phyloP scores from a whole-genome alignment of 1,140 invertebrate genomes.

The Popillia japonica region DNA sequence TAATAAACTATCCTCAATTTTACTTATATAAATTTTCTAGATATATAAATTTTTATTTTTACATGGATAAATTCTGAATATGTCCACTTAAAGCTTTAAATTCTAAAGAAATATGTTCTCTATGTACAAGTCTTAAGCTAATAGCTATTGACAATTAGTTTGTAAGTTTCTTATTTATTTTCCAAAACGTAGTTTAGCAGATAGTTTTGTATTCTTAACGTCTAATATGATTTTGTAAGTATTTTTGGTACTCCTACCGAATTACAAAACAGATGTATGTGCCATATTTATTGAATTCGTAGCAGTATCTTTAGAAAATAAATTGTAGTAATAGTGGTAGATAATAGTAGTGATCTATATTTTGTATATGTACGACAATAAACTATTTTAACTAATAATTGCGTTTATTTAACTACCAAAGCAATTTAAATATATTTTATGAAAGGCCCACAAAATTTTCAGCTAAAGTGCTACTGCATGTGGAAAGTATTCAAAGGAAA shows the following conservation, averaged over 20 bases:
- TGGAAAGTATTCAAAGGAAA: too few relatives aligned
- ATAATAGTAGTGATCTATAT: too few relatives aligned
- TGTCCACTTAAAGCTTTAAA: not conserved
- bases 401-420: too few relatives aligned
- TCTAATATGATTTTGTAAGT: not conserved
- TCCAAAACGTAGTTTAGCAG: not conserved
- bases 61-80: not conserved
- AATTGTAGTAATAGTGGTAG: too few relatives aligned
- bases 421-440: too few relatives aligned
- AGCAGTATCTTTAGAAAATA: too few relatives aligned
- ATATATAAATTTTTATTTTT: not conserved
- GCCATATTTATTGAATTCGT: not conserved
- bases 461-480: too few relatives aligned
- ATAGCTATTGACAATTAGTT: not conserved
- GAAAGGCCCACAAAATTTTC: too few relatives aligned
- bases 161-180: not conserved
- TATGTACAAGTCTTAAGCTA: not conserved
- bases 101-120: not conserved
- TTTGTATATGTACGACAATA: too few relatives aligned
- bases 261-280: not conserved
- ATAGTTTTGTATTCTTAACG: not conserved
- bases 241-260: not conserved
- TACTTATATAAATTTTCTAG: conserved; percentile 5
- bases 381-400: too few relatives aligned
- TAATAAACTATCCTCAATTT: conserved; percentile 9